These are phyloP conservation scores for Oligia latruncula DNA, from an alignment of 2,888 invertebrate species.

Conservation along the genomic window DNA sequence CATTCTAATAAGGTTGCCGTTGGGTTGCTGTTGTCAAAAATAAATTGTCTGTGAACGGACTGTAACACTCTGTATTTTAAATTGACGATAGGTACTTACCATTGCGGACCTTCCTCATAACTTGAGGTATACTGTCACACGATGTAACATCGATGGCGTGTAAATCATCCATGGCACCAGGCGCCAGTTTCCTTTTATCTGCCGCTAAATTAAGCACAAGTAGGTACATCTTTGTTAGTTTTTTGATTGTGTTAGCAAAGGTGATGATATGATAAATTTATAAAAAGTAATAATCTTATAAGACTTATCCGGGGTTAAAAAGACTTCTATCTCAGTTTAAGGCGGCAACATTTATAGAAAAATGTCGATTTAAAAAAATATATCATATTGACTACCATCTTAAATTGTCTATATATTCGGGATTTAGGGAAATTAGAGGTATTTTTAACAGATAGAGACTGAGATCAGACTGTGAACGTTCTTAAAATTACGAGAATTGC, in stretches of 20 bases:
- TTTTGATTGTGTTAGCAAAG: neutral
- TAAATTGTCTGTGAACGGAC: too few relatives aligned
- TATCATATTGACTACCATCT: neutral
- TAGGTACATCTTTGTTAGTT: neutral
- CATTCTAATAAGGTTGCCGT: too few relatives aligned
- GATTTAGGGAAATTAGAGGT: too few relatives aligned
- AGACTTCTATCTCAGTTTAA: neutral
- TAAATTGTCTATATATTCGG: neutral
- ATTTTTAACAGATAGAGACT: too few relatives aligned
- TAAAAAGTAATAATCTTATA: neutral
- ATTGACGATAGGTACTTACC: conserved; percentile 27
- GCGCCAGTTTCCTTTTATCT: neutral
- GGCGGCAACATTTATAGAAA: too few relatives aligned
- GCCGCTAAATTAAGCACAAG: conserved; percentile 7
- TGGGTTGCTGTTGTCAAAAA: too few relatives aligned
- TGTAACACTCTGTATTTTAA: too few relatives aligned
- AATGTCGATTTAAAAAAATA: too few relatives aligned
- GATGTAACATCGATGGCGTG: conserved; percentile 39
- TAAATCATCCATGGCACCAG: conserved; percentile 27
- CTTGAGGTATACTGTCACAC: conserved; percentile 8
- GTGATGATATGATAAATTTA: neutral
- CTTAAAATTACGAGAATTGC: too few relatives aligned
- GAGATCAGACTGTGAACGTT: too few relatives aligned
- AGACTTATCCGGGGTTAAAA: neutral
- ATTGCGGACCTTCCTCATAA: conserved; percentile 27